These are phyloP conservation scores for Cyaniris semiargus DNA, from an alignment of 2,888 invertebrate species.

Conservation along the genomic window DNA sequence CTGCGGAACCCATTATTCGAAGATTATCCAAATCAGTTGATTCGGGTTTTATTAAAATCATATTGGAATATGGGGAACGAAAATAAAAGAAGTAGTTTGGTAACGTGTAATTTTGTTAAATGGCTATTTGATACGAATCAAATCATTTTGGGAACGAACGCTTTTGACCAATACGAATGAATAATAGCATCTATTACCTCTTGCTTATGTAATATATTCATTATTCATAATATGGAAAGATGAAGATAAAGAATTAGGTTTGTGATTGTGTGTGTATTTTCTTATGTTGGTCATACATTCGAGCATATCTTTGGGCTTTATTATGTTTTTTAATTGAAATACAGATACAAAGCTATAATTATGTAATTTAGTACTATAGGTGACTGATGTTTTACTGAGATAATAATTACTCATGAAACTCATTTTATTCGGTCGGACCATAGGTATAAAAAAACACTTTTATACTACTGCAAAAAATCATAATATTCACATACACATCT, in stretches of 20 bases:
- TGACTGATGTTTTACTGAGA: background rate
- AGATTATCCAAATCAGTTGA: conserved; percentile 35
- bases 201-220: conserved; percentile 9
- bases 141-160: conserved; percentile 67
- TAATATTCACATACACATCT: background rate
- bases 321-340: background rate
- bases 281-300: background rate
- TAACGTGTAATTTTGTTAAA: conserved; percentile 77
- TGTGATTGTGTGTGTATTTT: background rate
- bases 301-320: background rate
- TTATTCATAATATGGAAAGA: background rate
- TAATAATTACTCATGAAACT: too few relatives aligned
- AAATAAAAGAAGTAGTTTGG: conserved; percentile 72
- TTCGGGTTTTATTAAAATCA: conserved; percentile 58
- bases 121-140: conserved; percentile 76
- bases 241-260: background rate
- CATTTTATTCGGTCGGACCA: too few relatives aligned
- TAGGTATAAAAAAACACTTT: too few relatives aligned
- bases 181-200: conserved; percentile 28
- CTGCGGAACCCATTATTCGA: conserved; percentile 39
- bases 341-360: background rate
- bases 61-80: conserved; percentile 70
- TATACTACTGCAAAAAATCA: too few relatives aligned
- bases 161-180: conserved; percentile 39
- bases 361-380: background rate